These are phyloP conservation scores for Phengaris alcon DNA, from an alignment of 2,888 invertebrate genomes.

Conservation along the genomic window DNA sequence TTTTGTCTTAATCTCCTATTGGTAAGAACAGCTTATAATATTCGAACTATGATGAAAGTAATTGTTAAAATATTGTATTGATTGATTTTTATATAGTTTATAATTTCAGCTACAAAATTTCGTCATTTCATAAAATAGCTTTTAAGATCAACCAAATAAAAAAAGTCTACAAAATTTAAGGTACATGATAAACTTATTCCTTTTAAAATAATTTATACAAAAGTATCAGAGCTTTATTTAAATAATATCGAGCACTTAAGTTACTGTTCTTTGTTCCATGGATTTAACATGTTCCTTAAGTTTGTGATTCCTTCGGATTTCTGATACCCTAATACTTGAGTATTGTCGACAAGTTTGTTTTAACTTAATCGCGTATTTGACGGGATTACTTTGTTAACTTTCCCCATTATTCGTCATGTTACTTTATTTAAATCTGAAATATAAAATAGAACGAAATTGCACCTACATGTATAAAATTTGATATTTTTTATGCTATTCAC, in stretches of 20 bases:
- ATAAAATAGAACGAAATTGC: background rate
- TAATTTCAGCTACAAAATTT: no score
- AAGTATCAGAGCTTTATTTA: constrained; percentile 11
- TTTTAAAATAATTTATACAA: background rate
- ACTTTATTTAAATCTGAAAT: background rate
- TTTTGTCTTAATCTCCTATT: no score
- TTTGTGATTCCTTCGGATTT: constrained; percentile 59
- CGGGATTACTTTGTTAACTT: constrained; percentile 42
- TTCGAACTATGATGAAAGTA: no score
- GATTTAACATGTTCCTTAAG: constrained; percentile 53
- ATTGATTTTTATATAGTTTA: background rate
- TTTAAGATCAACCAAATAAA: no score
- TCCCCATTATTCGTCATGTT: constrained; percentile 27
- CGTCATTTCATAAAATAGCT: no score
- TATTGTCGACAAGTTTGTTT: constrained; percentile 53
- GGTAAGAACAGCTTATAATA: no score
- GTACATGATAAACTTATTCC: background rate
- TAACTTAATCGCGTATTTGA: constrained; percentile 57
- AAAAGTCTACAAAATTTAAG: background rate
- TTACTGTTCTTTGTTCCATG: constrained; percentile 7
- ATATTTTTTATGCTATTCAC: no score
- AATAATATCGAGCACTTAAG: constrained; percentile 20
- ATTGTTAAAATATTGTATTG: background rate
- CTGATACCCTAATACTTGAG: constrained; percentile 61
- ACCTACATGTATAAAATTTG: background rate